These are phyloP conservation scores for Drosophila sproati DNA, from an alignment of 1,140 invertebrate genomes.

Conservation along the genomic window DNA sequence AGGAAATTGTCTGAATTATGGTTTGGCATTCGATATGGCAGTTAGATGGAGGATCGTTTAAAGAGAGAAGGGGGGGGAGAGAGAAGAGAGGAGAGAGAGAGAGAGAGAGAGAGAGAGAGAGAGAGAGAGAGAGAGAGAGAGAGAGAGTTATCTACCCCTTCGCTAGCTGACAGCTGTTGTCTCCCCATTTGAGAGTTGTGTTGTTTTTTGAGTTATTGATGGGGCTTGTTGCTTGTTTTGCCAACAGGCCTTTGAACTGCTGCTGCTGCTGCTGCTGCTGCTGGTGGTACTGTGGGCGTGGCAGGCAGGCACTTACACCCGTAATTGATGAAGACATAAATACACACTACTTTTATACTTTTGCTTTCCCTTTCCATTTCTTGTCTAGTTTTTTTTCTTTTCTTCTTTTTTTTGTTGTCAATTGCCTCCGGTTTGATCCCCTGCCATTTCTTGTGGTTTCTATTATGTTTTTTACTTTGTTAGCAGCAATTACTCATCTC, in stretches of 20 bases:
- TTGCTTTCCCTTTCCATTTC: slow-evolving; percentile 66
- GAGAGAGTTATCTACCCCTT: slow-evolving; percentile 23
- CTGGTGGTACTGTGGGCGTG: slow-evolving; percentile 29
- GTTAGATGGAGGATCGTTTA: no score
- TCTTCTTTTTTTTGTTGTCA: slow-evolving; percentile 23
- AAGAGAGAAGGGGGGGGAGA: not conserved
- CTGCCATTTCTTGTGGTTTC: slow-evolving; percentile 11
- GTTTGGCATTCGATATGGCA: not conserved
- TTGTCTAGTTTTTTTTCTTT: not conserved
- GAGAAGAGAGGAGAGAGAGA: not conserved
- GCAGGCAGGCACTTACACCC: slow-evolving; percentile 31
- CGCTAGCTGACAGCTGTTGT: slow-evolving; percentile 41
- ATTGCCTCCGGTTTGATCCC: slow-evolving; percentile 11
- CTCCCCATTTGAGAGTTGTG: not conserved
- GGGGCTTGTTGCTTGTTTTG: slow-evolving; percentile 9
- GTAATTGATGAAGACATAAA: slow-evolving; percentile 34
- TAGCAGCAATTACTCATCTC: slow-evolving; percentile 47
- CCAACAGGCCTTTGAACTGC: slow-evolving; percentile 18
- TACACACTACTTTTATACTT: not conserved
- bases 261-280: slow-evolving; percentile 30
- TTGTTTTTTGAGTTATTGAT: slow-evolving; percentile 16
- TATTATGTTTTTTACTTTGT: not conserved
- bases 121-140: not conserved
- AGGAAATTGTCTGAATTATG: slow-evolving; percentile 75
- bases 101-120: not conserved